Evolutionary conservation across 2,888 invertebrate species (phyloP).

Genomic region (Cheilosia variabilis): DNA sequence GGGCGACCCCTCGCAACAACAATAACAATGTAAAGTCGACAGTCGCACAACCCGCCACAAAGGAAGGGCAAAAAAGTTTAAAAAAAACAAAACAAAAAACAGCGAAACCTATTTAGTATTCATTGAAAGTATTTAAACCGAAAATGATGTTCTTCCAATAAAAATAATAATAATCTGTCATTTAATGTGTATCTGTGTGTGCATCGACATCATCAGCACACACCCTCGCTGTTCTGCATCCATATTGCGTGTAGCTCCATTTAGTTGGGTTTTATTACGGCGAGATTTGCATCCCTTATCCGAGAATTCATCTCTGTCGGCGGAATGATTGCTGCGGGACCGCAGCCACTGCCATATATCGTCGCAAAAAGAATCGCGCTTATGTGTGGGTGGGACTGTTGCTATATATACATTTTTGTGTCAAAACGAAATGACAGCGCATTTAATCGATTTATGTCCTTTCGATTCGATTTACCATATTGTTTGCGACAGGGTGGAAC

Average conservation of each 20-base stretch:
- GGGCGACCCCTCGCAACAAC: constrained; percentile 17
- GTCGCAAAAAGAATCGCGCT: constrained; percentile 48
- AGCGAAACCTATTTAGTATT: constrained; percentile 73
- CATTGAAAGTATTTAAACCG: constrained; percentile 75
- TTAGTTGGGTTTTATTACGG: constrained; percentile 39
- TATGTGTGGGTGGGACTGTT: constrained; percentile 10
- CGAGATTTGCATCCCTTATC: constrained; percentile 77
- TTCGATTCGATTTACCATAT: constrained; percentile 77
- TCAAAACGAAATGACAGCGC: constrained; percentile 82
- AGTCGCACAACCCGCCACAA: constrained; percentile 19
- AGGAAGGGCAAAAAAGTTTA: constrained; percentile 7
- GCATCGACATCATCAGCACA: constrained; percentile 17
- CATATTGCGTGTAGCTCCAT: constrained; percentile 51
- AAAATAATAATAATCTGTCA: constrained; percentile 75
- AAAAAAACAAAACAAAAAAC: background rate
- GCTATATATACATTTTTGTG: constrained; percentile 75
- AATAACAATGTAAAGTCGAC: constrained; percentile 31
- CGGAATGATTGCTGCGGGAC: constrained; percentile 17
- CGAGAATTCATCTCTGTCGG: constrained; percentile 60
- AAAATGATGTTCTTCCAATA: constrained; percentile 75
- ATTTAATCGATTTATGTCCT: constrained; percentile 81
- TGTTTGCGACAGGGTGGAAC: constrained; percentile 73
- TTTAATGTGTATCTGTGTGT: constrained; percentile 70
- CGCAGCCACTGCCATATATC: background rate
- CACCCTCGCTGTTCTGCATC: constrained; percentile 61